These are phyloP conservation scores for Limnephilus marmoratus DNA, from an alignment of 2,888 invertebrate species.

Conservation along the genomic window DNA sequence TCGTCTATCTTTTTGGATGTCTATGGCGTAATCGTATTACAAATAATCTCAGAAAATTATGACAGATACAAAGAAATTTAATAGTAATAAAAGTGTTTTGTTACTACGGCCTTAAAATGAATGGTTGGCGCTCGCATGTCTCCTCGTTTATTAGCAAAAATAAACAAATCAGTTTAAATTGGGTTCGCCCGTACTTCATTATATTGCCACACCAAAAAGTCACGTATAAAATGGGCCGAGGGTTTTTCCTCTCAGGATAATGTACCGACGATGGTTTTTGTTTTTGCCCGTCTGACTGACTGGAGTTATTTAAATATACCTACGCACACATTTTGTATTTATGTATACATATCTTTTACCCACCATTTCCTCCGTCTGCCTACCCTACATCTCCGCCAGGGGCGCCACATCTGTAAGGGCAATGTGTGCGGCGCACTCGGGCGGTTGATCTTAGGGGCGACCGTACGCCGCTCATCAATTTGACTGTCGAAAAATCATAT, in stretches of 20 bases:
- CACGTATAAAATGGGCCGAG: not conserved
- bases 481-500: not conserved
- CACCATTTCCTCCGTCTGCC: not conserved
- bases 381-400: not conserved
- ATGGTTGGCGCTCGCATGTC: not conserved
- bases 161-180: not conserved
- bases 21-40: not conserved
- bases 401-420: not conserved
- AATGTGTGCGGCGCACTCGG: not conserved
- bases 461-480: not conserved
- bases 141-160: not conserved
- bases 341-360: not conserved
- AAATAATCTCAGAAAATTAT: not conserved
- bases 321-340: too few species aligned
- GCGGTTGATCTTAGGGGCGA: not conserved
- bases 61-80: not conserved
- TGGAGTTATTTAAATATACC: too few species aligned
- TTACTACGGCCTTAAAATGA: not conserved
- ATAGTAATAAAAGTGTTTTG: not conserved
- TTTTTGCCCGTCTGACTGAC: not conserved
- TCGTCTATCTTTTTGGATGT: too few species aligned
- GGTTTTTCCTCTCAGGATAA: not conserved
- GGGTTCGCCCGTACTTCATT: not conserved
- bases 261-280: not conserved
- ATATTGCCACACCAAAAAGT: not conserved